Evolutionary conservation across 2,797 vertebrate genomes (phyloP), one percentile per base, ranked within the genome.

Genomic region (Diglossa cyanea): DNA sequence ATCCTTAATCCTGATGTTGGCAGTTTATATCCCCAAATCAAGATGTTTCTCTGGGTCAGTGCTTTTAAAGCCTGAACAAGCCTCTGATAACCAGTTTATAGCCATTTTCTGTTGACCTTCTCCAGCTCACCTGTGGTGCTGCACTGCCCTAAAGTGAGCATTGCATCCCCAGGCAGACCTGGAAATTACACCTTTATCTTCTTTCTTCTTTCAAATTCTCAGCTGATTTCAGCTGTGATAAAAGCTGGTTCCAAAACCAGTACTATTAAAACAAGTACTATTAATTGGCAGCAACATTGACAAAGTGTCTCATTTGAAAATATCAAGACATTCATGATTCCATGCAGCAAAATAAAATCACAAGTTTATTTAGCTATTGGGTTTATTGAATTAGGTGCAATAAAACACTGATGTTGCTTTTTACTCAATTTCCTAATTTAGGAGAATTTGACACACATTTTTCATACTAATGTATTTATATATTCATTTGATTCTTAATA

Each of bases 221-320:
- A 66, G 20, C 40, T 90, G 23, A 17, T 74, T 75, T 86, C 57
- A 79, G 28, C 19, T 82, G 13, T 5, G 7, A 35, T 68, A 54
- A 90, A 83, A 74, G 26, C 47, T 60, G 33, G 5, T 40, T 77
- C 31, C 44, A 35, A 78, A 94, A 66, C 17, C 9, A n/a, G n/a
- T n/a, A n/a, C n/a, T n/a, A n/a, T n/a, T n/a, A n/a, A 39, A 67
- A 33, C 24, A 30, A 35, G 13, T 24, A 14, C 26, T 70, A 5
- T 81, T 54, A 76, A 51, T 55, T 54, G 81, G 37, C 40, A 68
- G n/a, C 18, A 79, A n/a, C 33, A 21, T 0, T 88, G 67, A 85
- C 16, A 19, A 78, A 84, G 35, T 44, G 37, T 82, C 80, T 91
- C 13, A 44, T 79, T 82, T 85, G 79, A 88, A 96, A 94, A 88